Percentiles rank a stretch among this genome's conserved stretches.
phyloP scores from a whole-genome alignment of 1,140 invertebrate species.

The Drosophila ananassae region DNA sequence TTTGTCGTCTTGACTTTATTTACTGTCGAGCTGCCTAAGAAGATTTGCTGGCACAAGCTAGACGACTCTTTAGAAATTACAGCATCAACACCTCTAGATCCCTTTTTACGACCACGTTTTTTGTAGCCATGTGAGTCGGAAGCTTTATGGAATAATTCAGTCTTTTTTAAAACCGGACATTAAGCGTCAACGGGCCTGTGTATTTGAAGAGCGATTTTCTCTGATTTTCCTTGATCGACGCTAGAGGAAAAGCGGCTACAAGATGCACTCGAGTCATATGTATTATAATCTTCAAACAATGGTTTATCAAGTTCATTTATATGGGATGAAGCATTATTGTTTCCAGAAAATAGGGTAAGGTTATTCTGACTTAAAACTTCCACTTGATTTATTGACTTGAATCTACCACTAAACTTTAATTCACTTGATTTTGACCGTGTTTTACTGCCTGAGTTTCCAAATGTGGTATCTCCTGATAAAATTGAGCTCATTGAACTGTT shows the following conservation, averaged over 20 bases:
- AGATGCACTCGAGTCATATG: conserved; percentile 64
- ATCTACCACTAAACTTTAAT: conserved; percentile 77
- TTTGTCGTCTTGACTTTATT: conserved; percentile 93
- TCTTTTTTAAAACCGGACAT: not conserved
- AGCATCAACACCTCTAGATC: conserved; percentile 86
- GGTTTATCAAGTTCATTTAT: conserved; percentile 30
- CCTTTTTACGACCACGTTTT: conserved; percentile 89
- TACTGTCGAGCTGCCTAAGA: conserved; percentile 84
- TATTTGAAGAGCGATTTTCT: conserved; percentile 14
- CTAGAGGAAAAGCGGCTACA: conserved; percentile 61
- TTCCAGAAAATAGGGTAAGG: conserved; percentile 1
- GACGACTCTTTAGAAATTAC: conserved; percentile 73
- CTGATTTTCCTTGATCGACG: conserved; percentile 34
- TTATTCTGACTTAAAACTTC: conserved; percentile 22
- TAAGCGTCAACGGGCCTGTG: not conserved
- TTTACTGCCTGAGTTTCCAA: conserved; percentile 41
- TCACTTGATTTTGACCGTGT: conserved; percentile 41
- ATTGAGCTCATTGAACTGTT: conserved; percentile 82
- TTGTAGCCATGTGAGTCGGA: conserved; percentile 67
- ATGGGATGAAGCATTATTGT: conserved; percentile 10
- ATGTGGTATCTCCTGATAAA: conserved; percentile 57
- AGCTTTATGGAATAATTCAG: conserved; percentile 13
- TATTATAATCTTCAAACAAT: conserved; percentile 36
- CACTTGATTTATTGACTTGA: conserved; percentile 46
- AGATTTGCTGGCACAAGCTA: conserved; percentile 72